Base-by-base conservation (phyloP, 2,113 vertebrate species). In the Puntigrus tetrazona region DNA sequence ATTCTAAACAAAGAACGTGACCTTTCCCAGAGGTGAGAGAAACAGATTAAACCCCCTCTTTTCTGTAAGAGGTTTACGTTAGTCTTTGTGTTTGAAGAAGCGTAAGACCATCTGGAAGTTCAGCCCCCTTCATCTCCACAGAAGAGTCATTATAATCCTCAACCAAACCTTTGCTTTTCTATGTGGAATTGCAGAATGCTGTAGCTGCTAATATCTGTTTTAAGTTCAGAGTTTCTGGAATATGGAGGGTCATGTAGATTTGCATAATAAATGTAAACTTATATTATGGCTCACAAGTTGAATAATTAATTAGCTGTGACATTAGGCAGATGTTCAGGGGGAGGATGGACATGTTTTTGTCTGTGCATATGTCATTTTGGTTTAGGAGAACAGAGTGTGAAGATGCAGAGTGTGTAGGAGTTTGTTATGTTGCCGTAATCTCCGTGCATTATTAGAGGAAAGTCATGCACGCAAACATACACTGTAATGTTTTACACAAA, bases 1-100 rank as follows among this genome's bases (percentile, higher is more conserved):
- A n/a, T 31, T 11, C 41, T 16, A 50, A 81, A 70, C 63, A 70
- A 50, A 36, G 27, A 27, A 59, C 20, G 9, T 70, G 78, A 84
- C 79, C 50, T 67, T 65, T 69, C 11, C 8, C 22, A 81, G 55
- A 87, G 75, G 72, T 86, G 69, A 50, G 78, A 85, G 31, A 75
- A 47, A 78, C 36, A 74, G 88, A 90, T 90, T 89, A 88, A 75
- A 27, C 9, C 29, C 69, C 45, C 70, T 38, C 67, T 52, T 57
- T 36, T 87, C 22, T 81, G 50, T 85, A 85, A 89, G 83, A 85
- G 81, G 81, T 88, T 88, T 85, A 86, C 16, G 8, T 43, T n/a
- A 59, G 18, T 81, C 75, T 65, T 38, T 65, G 77, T 80, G 70
- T 67, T 67, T 50, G 22, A 73, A 59, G 41, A 59, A 61, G 55